A percentile compares a stretch with the other conserved stretches of the same genome.
These are phyloP conservation scores for Cariama cristata DNA, from an alignment of 2,113 vertebrate species.

Conservation along the genomic window DNA sequence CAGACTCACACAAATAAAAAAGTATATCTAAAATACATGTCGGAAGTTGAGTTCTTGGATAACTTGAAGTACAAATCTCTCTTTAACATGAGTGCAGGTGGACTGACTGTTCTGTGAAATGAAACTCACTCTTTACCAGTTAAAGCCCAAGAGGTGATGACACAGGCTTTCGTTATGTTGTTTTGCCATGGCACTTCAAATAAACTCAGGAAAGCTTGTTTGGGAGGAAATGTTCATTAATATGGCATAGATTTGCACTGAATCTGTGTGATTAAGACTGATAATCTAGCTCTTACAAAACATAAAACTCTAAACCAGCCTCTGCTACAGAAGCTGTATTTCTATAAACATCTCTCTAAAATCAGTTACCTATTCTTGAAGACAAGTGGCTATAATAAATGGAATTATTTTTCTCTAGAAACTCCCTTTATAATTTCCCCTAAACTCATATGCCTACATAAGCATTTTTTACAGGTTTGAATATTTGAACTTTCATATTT, in stretches of 20 bases:
- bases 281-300: not conserved
- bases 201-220: not conserved
- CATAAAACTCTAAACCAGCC: not conserved
- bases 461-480: not conserved
- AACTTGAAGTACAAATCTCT: not conserved
- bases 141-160: not conserved
- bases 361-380: not conserved
- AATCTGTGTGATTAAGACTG: not conserved
- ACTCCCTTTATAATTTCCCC: not conserved
- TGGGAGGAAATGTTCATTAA: not conserved
- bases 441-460: not conserved
- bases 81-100: not conserved
- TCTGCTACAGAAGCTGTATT: not conserved
- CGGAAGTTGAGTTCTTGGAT: not conserved
- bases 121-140: not conserved
- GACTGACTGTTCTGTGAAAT: not conserved
- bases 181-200: not conserved
- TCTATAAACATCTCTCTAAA: not conserved
- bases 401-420: not conserved
- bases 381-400: not conserved
- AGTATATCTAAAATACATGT: not conserved
- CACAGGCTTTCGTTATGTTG: rapidly evolving
- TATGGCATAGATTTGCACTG: not conserved
- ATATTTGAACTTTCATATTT: not conserved
- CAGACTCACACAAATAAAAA: not conserved